Percentiles rank a stretch among this genome's conserved stretches.
Evolutionary conservation across 2,113 vertebrate species (phyloP).

Genomic region (Nettapus auritus): DNA sequence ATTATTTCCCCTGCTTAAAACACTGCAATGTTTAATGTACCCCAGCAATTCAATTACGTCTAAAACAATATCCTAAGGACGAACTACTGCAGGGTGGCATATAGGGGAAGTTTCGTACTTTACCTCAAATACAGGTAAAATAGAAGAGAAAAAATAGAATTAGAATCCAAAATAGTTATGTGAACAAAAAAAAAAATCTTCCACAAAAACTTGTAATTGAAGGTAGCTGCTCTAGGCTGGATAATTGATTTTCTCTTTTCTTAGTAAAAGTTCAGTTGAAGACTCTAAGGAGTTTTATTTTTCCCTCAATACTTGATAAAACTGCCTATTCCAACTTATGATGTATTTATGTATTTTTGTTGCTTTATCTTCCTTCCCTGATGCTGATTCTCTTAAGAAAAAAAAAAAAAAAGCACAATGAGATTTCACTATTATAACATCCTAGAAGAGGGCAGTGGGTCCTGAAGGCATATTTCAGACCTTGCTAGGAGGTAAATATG

Average conservation of each 20-base stretch:
- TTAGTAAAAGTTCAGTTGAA: background rate
- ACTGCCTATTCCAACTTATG: background rate
- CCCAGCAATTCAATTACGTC: slow-evolving; percentile 77
- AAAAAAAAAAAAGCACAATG: background rate
- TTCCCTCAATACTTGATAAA: background rate
- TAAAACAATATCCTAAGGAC: slow-evolving; percentile 68
- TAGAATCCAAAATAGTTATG: background rate
- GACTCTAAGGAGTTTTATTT: background rate
- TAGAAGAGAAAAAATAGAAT: background rate
- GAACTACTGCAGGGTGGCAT: background rate
- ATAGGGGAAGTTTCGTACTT: slow-evolving; percentile 21
- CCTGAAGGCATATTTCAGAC: background rate
- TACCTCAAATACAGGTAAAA: slow-evolving; percentile 47
- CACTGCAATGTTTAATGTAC: slow-evolving; percentile 74
- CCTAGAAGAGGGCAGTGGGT: background rate
- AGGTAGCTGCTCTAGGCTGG: background rate
- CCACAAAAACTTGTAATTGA: background rate
- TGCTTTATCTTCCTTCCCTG: background rate
- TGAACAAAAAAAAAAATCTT: background rate
- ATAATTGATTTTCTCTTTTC: background rate
- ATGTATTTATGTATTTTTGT: background rate
- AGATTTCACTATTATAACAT: background rate
- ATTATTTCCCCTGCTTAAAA: slow-evolving; percentile 79
- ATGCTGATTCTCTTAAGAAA: background rate
- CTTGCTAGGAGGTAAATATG: background rate